Conservation (phyloP, 1,140 invertebrate species). For the Pseudomyrmex dendroicus region DNA sequence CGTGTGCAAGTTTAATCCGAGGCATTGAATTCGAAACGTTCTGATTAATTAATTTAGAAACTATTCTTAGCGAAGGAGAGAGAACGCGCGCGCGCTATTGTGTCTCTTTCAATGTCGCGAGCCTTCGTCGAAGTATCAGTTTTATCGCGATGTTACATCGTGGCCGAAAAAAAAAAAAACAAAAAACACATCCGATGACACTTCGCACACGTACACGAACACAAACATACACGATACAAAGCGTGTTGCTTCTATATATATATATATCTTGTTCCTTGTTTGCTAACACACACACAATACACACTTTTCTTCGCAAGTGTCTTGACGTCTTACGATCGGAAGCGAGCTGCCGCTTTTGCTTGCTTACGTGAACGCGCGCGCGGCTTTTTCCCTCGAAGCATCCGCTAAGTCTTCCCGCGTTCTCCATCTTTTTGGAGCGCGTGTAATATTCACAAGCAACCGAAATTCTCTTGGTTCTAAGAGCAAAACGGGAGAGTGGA, state of each 20-base stretch:
- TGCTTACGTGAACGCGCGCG: conserved; percentile 49
- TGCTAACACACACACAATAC: conserved; percentile 38
- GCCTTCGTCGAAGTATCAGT: conserved; percentile 4
- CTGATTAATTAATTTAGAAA: conserved; percentile 53
- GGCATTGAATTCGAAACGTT: conserved; percentile 58
- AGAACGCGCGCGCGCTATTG: conserved; percentile 11
- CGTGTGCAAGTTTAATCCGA: conserved; percentile 59
- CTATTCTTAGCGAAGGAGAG: conserved; percentile 24
- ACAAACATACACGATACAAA: conserved; percentile 32
- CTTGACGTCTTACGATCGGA: conserved; percentile 61
- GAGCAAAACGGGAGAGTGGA: too few species aligned
- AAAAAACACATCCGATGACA: too few species aligned
- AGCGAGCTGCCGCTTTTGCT: conserved; percentile 42
- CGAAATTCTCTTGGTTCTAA: too few species aligned
- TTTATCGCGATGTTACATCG: conserved; percentile 50
- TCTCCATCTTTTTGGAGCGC: background rate
- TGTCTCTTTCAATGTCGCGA: conserved; percentile 50
- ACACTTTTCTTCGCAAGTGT: conserved; percentile 60
- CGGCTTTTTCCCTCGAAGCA: conserved; percentile 8
- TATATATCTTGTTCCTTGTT: conserved; percentile 53
- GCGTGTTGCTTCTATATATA: conserved; percentile 24
- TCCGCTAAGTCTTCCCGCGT: background rate
- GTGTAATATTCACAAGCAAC: too few species aligned
- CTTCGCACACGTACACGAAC: background rate
- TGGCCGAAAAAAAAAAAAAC: background rate